Conservation (phyloP, 2,797 vertebrate species). For the Pempheris klunzingeri region DNA sequence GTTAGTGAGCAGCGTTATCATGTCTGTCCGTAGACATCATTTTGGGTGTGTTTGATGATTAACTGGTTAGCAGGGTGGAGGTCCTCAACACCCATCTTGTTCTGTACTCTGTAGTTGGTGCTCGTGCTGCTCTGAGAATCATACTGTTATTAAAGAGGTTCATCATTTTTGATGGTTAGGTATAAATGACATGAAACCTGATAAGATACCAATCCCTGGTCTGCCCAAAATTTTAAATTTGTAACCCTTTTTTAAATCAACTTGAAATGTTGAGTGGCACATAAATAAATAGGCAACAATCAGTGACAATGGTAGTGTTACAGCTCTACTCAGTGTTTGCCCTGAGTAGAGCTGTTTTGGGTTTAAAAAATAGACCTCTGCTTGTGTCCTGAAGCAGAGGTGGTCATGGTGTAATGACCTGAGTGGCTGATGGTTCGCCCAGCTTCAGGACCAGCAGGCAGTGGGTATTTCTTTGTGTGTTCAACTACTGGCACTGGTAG, state of each 20-base stretch:
- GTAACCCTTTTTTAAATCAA: neutral
- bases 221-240: neutral
- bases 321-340: too few species aligned
- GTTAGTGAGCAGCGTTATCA: constrained; percentile 70
- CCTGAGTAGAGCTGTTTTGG: neutral
- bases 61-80: constrained; percentile 47
- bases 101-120: neutral
- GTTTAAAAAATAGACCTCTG: too few species aligned
- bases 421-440: too few species aligned
- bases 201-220: neutral
- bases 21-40: constrained; percentile 48
- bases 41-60: constrained; percentile 59
- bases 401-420: too few species aligned
- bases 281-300: neutral
- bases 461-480: neutral
- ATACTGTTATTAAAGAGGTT: neutral
- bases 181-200: neutral
- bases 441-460: too few species aligned
- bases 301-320: neutral
- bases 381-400: too few species aligned
- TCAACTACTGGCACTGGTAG: too few species aligned
- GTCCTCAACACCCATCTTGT: neutral
- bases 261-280: neutral
- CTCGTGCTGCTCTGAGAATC: neutral
- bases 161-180: neutral